Base-by-base conservation (phyloP, 2,888 invertebrate species). In the Sinotaia quadrata region DNA sequence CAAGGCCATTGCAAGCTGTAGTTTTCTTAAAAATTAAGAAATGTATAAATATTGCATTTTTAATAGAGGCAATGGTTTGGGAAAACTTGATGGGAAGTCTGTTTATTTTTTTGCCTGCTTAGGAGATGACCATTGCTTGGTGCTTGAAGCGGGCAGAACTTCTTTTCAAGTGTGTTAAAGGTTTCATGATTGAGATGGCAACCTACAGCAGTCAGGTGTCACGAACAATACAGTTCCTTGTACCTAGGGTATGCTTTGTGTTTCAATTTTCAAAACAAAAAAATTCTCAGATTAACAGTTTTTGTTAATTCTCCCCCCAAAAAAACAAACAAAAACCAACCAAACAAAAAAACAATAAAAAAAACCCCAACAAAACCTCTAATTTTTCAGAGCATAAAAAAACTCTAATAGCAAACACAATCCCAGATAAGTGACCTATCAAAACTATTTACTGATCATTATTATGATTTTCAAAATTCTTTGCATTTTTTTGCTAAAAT, bases 131-230 rank as follows among this genome's bases (percentile, higher is more conserved):
- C 0, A 93, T 96, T 63, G 92, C 94, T 41, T 99, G 98, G 98
- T 98, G 98, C 89, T 92, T 94, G 85, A 94, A 96, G 82, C 91
- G 98, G 81, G 98, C 98, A 0, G 99, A 99, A 90, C 90, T 99
- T 75, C 94, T 99, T 70, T 96, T 98, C 85, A 99, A 99, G 90
- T 99, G 99, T 89, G 95, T 97, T 63, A 99, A 99, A 90, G 99
- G 99, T 3, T 99, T 98, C 89, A 95, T 99, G 95, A 96, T 99
- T 89, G 99, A 99, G 91, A 95, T 96, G 91, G 94, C 95, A 10
- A 94, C 96, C 0, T 94, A 96, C 93, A 85, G 83, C 15, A 74
- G 74, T 33, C 79, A 82, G 62, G 81, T 84, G 59, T 86, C 87
- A 1, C 74, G 83, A 33, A 97, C 94, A 87, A 91, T 97, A 34